These are phyloP conservation scores for Helicoverpa assulta DNA, from an alignment of 2,888 invertebrate species.

Conservation along the genomic window DNA sequence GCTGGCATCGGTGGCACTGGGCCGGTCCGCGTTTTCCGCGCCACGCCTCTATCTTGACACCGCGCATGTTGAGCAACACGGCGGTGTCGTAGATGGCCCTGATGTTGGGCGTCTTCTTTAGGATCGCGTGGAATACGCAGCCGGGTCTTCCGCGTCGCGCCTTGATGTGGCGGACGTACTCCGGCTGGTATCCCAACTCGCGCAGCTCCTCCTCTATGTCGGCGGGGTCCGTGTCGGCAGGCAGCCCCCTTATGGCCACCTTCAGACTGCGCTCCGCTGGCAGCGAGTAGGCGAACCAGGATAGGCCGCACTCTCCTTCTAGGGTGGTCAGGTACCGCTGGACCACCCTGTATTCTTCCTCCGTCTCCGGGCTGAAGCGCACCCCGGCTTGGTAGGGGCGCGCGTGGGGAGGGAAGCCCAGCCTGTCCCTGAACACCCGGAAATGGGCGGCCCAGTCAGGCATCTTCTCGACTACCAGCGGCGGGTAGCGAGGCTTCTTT, in stretches of 20 bases:
- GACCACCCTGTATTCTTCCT: constrained; percentile 41
- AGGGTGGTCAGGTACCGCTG: constrained; percentile 44
- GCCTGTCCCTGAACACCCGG: neutral
- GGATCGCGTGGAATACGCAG: constrained; percentile 25
- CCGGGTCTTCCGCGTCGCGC: constrained; percentile 19
- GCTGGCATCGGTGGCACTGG: no score
- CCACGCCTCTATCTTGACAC: constrained; percentile 50
- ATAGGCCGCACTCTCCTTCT: constrained; percentile 16
- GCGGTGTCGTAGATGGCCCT: neutral
- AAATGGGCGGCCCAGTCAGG: constrained; percentile 53
- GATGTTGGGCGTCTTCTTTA: neutral
- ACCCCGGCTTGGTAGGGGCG: constrained; percentile 48
- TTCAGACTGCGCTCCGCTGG: constrained; percentile 35
- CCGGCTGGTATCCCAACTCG: constrained; percentile 7
- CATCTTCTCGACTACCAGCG: constrained; percentile 46
- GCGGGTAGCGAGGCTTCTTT: constrained; percentile 29
- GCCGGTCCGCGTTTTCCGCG: constrained; percentile 35
- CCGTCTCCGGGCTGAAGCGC: constrained; percentile 36
- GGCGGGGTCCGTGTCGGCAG: constrained; percentile 29
- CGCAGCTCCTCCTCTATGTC: constrained; percentile 17
- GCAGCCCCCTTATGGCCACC: constrained; percentile 44
- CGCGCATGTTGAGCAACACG: constrained; percentile 38
- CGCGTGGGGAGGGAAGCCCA: constrained; percentile 37
- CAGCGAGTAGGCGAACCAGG: constrained; percentile 52
- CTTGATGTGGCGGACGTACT: constrained; percentile 6